Evolutionary conservation across 1,140 invertebrate species (phyloP), one percentile per base, ranked within the genome.

Genomic region (Pomacea maculata): DNA sequence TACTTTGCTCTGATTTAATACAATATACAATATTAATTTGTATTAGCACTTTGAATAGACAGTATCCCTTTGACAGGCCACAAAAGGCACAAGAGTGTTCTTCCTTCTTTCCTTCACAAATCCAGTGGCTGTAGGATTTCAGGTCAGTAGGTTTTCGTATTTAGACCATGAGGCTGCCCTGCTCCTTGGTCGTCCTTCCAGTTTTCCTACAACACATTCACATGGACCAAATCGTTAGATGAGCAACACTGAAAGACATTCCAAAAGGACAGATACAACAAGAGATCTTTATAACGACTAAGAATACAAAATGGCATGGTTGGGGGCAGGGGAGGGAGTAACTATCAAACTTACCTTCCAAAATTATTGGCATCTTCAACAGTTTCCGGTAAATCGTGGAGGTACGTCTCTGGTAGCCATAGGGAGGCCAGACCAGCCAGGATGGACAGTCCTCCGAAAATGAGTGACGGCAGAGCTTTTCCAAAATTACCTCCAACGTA

Each of bases 371-470:
- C 91, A 71, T 94, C 92, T 17, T 93, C 90, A 6, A 94, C 86
- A 12, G 93, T 93, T 83, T 94, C 93, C 8, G 92, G 91, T 1
- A 94, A 86, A 29, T 92, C 87, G 64, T 91, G 89, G 52, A 91
- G 91, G 61, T 92, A 91, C 4, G 94, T 94, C 89, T 94, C 94
- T n/a, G 94, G 94, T 21, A 94, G 81, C 1, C 91, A 76, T 5
- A 92, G 84, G 8, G 91, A 90, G 0, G 91, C 74, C 2, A 93
- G 72, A 52, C 92, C 93, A 54, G 93, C 92, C 61, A 92, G 78
- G 61, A 94, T 78, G 70, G 93, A 90, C 63, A 92, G 85, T 54
- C 89, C 84, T 54, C 94, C 94, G 86, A 93, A 94, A 5, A 94
- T 87, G 7, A 94, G 92, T 55, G 93, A 93, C 6, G 94, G 85